These are phyloP conservation scores for Archaeoteleia sp. DNA, from an alignment of 2,888 invertebrate genomes.

Conservation along the genomic window DNA sequence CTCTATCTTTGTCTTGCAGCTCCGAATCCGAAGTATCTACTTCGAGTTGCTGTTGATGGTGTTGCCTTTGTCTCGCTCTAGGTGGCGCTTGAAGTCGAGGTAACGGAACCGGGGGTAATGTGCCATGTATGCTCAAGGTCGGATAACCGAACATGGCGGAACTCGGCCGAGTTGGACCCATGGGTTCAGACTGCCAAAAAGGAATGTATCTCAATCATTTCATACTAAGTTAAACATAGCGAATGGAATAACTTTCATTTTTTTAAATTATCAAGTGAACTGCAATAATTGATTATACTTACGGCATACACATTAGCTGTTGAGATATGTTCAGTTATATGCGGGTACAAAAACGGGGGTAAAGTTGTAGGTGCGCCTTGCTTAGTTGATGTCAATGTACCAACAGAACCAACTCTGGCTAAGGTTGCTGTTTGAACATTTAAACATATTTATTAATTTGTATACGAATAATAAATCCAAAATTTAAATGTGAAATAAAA, in stretches of 20 bases:
- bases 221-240: too few species aligned
- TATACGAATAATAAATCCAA: too few species aligned
- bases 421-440: constrained; percentile 64
- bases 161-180: constrained; percentile 84
- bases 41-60: constrained; percentile 61
- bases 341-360: constrained; percentile 89
- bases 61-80: constrained; percentile 59
- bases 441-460: too few species aligned
- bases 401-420: constrained; percentile 71
- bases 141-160: constrained; percentile 89
- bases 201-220: background rate
- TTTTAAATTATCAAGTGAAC: too few species aligned
- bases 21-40: constrained; percentile 74
- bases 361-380: constrained; percentile 71
- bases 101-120: constrained; percentile 83
- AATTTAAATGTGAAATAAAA: too few species aligned
- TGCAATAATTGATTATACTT: too few species aligned
- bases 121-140: constrained; percentile 77
- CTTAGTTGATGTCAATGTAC: constrained; percentile 71
- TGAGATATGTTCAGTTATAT: constrained; percentile 91
- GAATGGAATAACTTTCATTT: background rate
- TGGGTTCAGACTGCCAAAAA: constrained; percentile 81
- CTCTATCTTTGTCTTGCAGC: constrained; percentile 81
- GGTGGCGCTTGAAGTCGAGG: constrained; percentile 77
- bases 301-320: constrained; percentile 90